Percentiles rank a stretch among this genome's conserved stretches.
phyloP scores from a whole-genome alignment of 2,888 invertebrate species.

The Chymomyza fuscimana region DNA sequence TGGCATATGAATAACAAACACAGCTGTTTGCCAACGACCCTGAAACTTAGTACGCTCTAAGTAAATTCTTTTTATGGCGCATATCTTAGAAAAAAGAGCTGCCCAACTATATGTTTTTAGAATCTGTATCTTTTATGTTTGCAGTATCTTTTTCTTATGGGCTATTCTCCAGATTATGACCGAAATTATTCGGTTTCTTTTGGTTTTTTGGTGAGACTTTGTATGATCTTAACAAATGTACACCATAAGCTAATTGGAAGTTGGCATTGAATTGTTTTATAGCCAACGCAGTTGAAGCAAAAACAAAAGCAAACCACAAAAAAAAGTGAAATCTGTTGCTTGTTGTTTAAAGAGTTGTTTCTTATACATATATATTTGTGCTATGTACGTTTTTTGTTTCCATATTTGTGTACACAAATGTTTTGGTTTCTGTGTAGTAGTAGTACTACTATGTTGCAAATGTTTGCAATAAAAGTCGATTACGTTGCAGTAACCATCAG shows the following conservation, averaged over 20 bases:
- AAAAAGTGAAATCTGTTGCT: conserved; percentile 61
- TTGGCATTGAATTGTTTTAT: conserved; percentile 63
- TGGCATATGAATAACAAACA: background rate
- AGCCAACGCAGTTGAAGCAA: conserved; percentile 23
- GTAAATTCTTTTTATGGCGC: background rate
- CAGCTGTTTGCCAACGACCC: background rate
- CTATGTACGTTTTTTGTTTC: background rate
- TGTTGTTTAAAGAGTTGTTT: conserved; percentile 11
- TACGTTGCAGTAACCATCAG: conserved; percentile 41
- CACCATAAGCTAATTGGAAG: conserved; percentile 33
- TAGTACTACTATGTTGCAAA: conserved; percentile 49
- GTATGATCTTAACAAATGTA: background rate
- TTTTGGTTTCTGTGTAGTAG: conserved; percentile 15
- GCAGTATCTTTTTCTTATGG: background rate
- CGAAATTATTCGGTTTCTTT: background rate
- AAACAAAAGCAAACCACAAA: conserved; percentile 42
- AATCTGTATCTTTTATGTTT: background rate
- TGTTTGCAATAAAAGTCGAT: conserved; percentile 56
- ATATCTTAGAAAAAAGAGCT: background rate
- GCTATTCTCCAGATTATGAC: background rate
- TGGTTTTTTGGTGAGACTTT: background rate
- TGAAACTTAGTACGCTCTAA: background rate
- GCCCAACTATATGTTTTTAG: background rate
- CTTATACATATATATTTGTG: background rate
- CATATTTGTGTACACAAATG: background rate